Evolutionary conservation across 2,113 vertebrate species (phyloP), one percentile per base, ranked within the genome.

Genomic region (Microtus pennsylvanicus): DNA sequence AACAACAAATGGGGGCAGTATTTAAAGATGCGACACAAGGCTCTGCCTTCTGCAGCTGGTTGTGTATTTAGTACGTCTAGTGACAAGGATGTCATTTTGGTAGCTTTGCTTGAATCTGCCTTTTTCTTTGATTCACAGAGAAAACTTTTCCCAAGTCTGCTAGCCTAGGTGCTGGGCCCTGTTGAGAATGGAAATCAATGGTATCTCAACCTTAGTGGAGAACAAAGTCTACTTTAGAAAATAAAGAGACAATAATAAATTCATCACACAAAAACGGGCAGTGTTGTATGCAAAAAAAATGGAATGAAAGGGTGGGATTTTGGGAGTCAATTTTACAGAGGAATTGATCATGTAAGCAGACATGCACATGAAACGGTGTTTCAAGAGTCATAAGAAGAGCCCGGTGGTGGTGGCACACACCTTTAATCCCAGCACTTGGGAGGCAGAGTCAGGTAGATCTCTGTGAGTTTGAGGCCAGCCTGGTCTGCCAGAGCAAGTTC

Each of bases 141-240:
- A 11, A 30, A 38, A 26, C 26, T 76, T 80, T 0, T 33, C 38
- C 17, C 7, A 83, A 35, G 11, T 3, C 21, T 13, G 70, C 28
- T 77, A 63, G 74, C 5, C 28, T 7, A 5, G 42, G 17, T 0
- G 0, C 24, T 7, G 35, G 11, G 14, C 7, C 24, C 11, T n/a
- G 24, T 5, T 35, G 28, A 10, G 24, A 16, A 47, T 5, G 21
- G 42, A 72, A 5, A 28, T 9, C 22, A 38, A 75, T 13, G 2
- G 19, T 35, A 11, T 14, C 13, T 0, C 28, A 22, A 12, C 1
- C 1, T 63, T 19, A 6, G 16, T n/a, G 63, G 70, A 92, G n/a
- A 28, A 77, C n/a, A 70, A 14, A 65, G 42, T 91, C n/a, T 42
- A 30, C 1, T 0, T 4, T 75, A 0, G 5, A 74, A n/a, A 89